Base-by-base conservation (phyloP, 2,797 vertebrate species). In the Choloepus didactylus region DNA sequence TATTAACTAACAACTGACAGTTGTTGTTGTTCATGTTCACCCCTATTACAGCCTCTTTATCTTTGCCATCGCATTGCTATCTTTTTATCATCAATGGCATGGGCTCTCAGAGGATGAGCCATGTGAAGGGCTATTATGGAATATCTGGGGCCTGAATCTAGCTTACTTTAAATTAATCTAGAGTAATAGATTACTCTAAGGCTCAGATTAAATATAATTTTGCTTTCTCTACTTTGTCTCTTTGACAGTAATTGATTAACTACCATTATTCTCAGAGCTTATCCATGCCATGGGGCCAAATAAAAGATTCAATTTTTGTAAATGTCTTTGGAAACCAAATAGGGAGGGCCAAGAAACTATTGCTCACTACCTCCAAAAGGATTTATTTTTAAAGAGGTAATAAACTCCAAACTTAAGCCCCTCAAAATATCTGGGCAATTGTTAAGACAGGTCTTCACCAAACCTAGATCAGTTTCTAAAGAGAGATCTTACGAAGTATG, bases 241-340 rank as follows among this genome's bases (percentile, higher is more conserved):
- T 92, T 94, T 80, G 97, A 95, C 73, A 97, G 89, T 97, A 96
- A 95, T 62, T 95, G 92, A 84, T 97, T 87, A 96, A 76, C 23
- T 87, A 29, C 0, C 35, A 83, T 91, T 95, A 73, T 95, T 80
- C 87, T 91, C 92, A 97, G 83, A 70, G 96, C 23, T 93, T 91
- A 95, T 91, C 83, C 29, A 80, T 89, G 54, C 64, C 59, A 73
- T 60, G 75, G 81, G 3, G 81, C n/a, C 46, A 97, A 38, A 91
- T 80, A 12, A 94, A 23, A 95, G 82, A 93, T 76, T 93, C 85
- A 86, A 89, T 90, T 81, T 76, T 94, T 97, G 75, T 87, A 29
- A 46, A 15, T 87, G 62, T 64, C 86, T 96, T 89, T 96, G 66
- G 54, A 87, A 91, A 86, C 73, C 54, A 93, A 83, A 85, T 94